Base-by-base conservation (phyloP, 2,888 invertebrate genomes). In the Amblyjoppa proteus region DNA sequence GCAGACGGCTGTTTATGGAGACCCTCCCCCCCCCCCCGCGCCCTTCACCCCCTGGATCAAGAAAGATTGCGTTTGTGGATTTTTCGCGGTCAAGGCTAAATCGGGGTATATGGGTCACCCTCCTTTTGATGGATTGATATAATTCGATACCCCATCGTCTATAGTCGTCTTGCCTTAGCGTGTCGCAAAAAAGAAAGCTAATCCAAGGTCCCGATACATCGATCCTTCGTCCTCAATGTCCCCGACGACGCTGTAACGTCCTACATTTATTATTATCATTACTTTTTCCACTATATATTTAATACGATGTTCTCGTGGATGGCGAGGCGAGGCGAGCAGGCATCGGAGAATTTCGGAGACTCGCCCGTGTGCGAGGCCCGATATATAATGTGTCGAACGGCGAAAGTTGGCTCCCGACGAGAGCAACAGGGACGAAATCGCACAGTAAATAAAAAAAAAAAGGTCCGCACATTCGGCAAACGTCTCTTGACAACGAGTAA, bases 81-180 rank as follows among this genome's bases (percentile, higher is more conserved):
- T 58, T 28, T 58, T 76, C 41, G 66, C 49, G 76, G 68, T 74
- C 84, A 84, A 84, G 84, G 84, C 25, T 81, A 53, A 68, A 41
- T 51, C 58, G 73, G 25, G 16, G 61, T 53, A 81, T 84, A 68
- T 84, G 64, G 84, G 84, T 84, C 84, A 81, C 61, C 74, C 81
- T 69, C 68, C 45, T 81, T 81, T 61, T 78, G 84, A 84, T 81
- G 61, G 84, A 84, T 84, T 20, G 69, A 61, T 61, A 68, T 53
- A 73, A 81, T 81, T 81, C 81, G 84, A 81, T 77, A 81, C 77
- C 58, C 45, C 70, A 34, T n/a, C 38, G 64, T 34, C 53, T 28
- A 56, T 38, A 78, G 69, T 58, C 58, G 31, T 34, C 58, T 45
- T 49, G 31, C 31, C 58, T 34, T 58, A 58, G 13, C 45, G 13